Evolutionary conservation across 2,113 vertebrate genomes (phyloP).

Genomic region (Phrynosoma platyrhinos): DNA sequence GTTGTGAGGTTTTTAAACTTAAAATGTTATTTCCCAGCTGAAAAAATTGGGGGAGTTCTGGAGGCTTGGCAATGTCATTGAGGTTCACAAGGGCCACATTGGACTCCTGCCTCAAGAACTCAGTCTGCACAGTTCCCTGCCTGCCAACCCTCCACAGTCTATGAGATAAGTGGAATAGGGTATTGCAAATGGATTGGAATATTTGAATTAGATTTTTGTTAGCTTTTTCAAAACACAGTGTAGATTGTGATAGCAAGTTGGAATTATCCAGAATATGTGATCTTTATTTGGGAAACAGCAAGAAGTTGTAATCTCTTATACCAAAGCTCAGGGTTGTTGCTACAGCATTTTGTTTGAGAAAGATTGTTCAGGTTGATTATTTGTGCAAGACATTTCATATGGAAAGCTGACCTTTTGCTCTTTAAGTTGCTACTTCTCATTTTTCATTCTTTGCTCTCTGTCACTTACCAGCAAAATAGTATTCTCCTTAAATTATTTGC

Average conservation of each 20-base stretch:
- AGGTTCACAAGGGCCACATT: no score
- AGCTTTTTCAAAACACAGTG: not conserved
- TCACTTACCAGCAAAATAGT: constrained; percentile 10
- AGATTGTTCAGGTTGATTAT: constrained; percentile 24
- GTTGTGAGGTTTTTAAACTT: no score
- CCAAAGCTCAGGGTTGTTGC: constrained; percentile 5
- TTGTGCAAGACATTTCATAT: not conserved
- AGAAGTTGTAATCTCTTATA: constrained; percentile 27
- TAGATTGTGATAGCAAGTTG: not conserved
- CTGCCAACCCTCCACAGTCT: not conserved
- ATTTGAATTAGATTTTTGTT: not conserved
- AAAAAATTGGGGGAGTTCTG: no score
- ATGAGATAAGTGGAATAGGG: not conserved
- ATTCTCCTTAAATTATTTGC: not conserved
- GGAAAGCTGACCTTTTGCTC: not conserved
- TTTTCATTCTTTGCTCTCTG: constrained; percentile 1
- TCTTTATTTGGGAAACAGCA: not conserved
- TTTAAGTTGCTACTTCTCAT: not conserved
- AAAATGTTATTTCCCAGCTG: no score
- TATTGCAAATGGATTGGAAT: not conserved
- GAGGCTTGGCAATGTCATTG: no score
- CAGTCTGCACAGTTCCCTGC: not conserved
- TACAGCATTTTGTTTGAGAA: constrained; percentile 4
- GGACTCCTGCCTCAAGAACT: no score
- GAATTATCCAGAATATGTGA: not conserved